Evolutionary conservation across 2,888 invertebrate species (phyloP).

Genomic region (Drosophila siamana): DNA sequence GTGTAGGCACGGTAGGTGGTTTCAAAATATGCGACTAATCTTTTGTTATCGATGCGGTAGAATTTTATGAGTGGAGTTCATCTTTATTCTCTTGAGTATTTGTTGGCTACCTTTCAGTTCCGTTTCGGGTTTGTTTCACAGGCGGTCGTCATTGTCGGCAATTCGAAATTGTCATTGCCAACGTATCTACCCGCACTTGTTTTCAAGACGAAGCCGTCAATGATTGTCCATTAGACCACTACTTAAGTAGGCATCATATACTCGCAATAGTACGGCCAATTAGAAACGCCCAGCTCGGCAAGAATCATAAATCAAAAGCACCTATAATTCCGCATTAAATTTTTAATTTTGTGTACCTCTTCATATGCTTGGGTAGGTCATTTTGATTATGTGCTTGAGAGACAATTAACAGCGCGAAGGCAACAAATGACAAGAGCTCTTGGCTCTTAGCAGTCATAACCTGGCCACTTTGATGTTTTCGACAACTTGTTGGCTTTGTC

Average conservation of each 20-base stretch:
- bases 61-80: conserved; percentile 20
- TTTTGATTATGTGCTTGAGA: conserved; percentile 58
- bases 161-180: conserved; percentile 38
- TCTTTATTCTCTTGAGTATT: conserved; percentile 4
- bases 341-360: conserved; percentile 14
- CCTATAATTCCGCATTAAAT: conserved; percentile 63
- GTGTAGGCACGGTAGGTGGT: conserved; percentile 20
- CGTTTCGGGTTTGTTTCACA: conserved; percentile 37
- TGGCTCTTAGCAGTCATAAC: conserved; percentile 69
- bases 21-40: conserved; percentile 16
- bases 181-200: conserved; percentile 11
- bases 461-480: conserved; percentile 65
- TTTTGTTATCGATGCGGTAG: conserved; percentile 24
- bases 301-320: conserved; percentile 56
- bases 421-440: conserved; percentile 74
- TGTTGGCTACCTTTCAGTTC: conserved; percentile 40
- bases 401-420: conserved; percentile 70
- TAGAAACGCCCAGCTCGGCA: conserved; percentile 64
- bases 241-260: conserved; percentile 61
- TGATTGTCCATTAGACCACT: conserved; percentile 50
- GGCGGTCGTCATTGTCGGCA: conserved; percentile 12
- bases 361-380: conserved; percentile 46
- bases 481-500: conserved; percentile 62
- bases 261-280: conserved; percentile 51
- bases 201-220: conserved; percentile 47